Evolutionary conservation across 2,113 vertebrate species (phyloP).

Genomic region (Corythoichthys haematopterus): DNA sequence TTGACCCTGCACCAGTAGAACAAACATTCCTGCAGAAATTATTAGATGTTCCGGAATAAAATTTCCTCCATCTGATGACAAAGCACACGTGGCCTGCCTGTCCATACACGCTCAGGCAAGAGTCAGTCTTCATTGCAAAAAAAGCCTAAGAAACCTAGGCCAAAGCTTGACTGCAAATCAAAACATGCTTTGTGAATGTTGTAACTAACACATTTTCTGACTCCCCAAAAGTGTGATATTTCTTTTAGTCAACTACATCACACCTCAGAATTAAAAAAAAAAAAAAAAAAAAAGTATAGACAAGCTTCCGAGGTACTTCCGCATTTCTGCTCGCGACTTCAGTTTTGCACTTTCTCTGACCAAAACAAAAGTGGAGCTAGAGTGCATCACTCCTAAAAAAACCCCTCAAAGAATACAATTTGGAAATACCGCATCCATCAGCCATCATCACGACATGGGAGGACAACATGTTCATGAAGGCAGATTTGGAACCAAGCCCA

Average conservation of each 20-base stretch:
- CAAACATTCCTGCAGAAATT: not conserved
- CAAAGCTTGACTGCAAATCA: not conserved
- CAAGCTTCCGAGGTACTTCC: too few species aligned
- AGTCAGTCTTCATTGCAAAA: conserved; percentile 1
- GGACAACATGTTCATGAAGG: too few species aligned
- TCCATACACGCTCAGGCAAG: conserved; percentile 24
- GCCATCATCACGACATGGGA: too few species aligned
- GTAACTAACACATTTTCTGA: not conserved
- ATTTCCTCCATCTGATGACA: not conserved
- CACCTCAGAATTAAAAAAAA: too few species aligned
- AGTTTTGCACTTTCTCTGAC: too few species aligned
- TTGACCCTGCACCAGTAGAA: not conserved
- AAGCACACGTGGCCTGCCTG: conserved; percentile 12
- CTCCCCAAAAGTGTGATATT: not conserved
- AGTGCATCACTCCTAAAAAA: too few species aligned
- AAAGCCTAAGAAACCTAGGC: not conserved
- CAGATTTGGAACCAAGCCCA: too few species aligned
- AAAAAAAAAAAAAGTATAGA: too few species aligned
- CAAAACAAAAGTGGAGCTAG: too few species aligned
- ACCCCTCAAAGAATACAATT: too few species aligned
- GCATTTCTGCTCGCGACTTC: too few species aligned
- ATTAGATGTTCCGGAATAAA: not conserved
- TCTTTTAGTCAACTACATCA: not conserved
- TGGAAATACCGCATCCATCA: too few species aligned
- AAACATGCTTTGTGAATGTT: not conserved